Base-by-base conservation (phyloP, 2,113 vertebrate genomes). In the Myxocyprinus asiaticus region DNA sequence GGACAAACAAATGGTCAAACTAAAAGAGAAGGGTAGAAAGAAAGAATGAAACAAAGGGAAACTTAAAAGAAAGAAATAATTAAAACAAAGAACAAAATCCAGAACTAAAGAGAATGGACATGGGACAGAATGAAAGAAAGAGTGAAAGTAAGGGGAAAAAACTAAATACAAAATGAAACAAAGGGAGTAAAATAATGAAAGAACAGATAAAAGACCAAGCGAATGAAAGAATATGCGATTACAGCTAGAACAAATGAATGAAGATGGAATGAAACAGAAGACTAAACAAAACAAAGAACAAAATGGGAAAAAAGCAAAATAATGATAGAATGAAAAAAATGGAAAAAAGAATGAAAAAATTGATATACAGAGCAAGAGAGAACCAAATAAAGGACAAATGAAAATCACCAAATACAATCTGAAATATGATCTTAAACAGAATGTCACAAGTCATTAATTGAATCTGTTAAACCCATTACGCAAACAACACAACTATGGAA, bases 401-500 rank as follows among this genome's bases (percentile, higher is more conserved):
- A 6, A 48, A 58, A 11, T 11, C 7, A 33, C 22, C 11, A n/a
- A 58, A 58, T 2, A 4, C 42, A 48, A 8, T 48, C 12, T 14
- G 12, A 10, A 14, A 8, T 17, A 11, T 45, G 69, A 73, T 56
- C 56, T 73, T 15, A 15, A 15, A 76, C 45, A 6, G 7, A 76
- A 8, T 43, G 47, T 51, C 73, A 65, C 48, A 7, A 12, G 48
- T 76, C 62, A 76, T 76, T 65, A 44, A 65, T 53, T 65, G 4
- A 33, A 64, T 64, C 47, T 64, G 42, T 53, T 76, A 65, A 55
- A 44, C 61, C 43, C 73, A 75, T 76, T 64, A 76, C 48, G 0
- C 73, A 43, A 50, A 64, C 47, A n/a, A 9, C 58, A 48, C 48
- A 7, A 53, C 61, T 64, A 22, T 76, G 50, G 66, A 51, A 51